Conservation (phyloP, 1,140 invertebrate genomes). For the Pseudomyrmex cubaensis region DNA sequence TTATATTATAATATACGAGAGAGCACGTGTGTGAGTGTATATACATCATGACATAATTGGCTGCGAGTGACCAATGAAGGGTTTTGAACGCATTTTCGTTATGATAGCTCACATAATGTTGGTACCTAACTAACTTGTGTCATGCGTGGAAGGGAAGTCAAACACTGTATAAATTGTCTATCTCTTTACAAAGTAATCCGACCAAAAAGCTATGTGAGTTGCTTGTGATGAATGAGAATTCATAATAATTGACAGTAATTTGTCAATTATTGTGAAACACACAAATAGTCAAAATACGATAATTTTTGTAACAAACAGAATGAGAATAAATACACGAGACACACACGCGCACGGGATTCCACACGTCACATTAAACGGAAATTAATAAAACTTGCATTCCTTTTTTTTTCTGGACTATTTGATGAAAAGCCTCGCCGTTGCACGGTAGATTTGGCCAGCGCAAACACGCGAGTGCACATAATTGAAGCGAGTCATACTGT, state of each 20-base stretch:
- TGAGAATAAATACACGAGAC: background rate
- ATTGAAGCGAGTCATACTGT: slow-evolving; percentile 54
- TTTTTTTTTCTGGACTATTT: background rate
- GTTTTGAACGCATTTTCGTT: slow-evolving; percentile 8
- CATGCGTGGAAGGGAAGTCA: slow-evolving; percentile 58
- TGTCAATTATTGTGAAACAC: background rate
- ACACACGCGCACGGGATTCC: too few species aligned
- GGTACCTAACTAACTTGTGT: slow-evolving; percentile 48
- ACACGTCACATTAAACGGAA: too few species aligned
- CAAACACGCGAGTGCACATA: slow-evolving; percentile 35
- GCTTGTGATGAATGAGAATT: background rate
- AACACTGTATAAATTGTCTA: slow-evolving; percentile 79
- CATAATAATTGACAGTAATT: background rate
- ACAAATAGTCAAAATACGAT: background rate
- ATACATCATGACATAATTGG: slow-evolving; percentile 53
- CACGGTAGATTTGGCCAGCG: background rate
- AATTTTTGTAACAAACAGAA: background rate
- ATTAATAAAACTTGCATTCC: background rate
- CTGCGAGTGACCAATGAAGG: background rate
- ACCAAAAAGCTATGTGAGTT: slow-evolving; percentile 35
- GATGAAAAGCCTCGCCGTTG: background rate
- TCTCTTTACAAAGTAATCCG: slow-evolving; percentile 76
- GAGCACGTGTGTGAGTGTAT: too few species aligned
- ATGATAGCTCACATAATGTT: slow-evolving; percentile 39
- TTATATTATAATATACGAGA: slow-evolving; percentile 5